A percentile compares a stretch with the other conserved stretches of the same genome.
phyloP scores from a whole-genome alignment of 2,113 vertebrate genomes.

The Phycodurus eques region DNA sequence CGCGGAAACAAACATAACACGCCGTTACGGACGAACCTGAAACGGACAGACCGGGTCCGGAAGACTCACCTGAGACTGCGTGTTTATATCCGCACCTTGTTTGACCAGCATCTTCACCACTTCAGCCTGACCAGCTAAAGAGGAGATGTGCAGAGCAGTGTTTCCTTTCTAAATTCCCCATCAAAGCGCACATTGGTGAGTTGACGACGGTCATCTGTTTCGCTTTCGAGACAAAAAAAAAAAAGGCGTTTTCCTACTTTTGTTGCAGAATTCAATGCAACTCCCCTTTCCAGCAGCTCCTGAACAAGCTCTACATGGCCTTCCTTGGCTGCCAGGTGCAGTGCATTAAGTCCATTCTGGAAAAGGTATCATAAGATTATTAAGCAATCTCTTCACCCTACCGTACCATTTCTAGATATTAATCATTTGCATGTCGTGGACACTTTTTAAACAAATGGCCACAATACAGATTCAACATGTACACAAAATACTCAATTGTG shows the following conservation, averaged over 20 bases:
- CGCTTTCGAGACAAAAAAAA: not conserved
- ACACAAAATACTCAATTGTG: too few species aligned
- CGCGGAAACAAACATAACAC: not conserved
- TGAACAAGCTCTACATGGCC: constrained; percentile 95
- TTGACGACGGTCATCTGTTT: not conserved
- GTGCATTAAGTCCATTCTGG: constrained; percentile 97
- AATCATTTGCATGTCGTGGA: too few species aligned
- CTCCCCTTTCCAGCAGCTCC: constrained; percentile 90
- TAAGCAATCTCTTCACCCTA: too few species aligned
- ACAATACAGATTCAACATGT: too few species aligned
- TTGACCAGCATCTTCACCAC: constrained; percentile 92
- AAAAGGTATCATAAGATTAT: constrained; percentile 9
- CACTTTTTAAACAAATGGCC: too few species aligned
- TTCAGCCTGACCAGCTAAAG: constrained; percentile 90
- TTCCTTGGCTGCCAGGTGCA: constrained; percentile 97
- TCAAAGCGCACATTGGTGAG: not conserved
- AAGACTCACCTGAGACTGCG: constrained; percentile 88
- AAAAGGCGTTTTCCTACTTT: constrained; percentile 76
- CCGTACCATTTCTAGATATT: too few species aligned
- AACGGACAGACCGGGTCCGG: not conserved
- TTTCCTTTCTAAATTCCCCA: constrained; percentile 87
- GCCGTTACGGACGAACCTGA: not conserved
- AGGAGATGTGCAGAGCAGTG: constrained; percentile 95
- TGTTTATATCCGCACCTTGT: constrained; percentile 91
- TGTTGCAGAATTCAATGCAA: constrained; percentile 87